Evolutionary conservation across 2,113 vertebrate species (phyloP).

Genomic region (Fregetta grallaria): DNA sequence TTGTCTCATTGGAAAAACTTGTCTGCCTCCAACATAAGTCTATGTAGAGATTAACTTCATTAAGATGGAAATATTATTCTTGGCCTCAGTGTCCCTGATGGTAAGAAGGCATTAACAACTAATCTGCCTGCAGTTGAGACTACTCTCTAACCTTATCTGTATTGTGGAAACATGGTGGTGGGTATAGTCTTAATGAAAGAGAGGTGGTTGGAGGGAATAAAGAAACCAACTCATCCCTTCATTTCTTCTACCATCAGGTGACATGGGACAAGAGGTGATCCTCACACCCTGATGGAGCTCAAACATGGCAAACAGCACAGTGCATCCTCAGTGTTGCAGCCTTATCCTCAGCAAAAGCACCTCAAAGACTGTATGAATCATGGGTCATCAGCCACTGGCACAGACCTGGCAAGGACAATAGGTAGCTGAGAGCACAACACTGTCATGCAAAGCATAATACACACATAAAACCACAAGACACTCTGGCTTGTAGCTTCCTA

Average conservation of each 20-base stretch:
- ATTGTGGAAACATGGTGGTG: background rate
- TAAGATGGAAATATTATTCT: background rate
- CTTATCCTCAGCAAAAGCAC: background rate
- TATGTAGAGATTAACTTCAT: background rate
- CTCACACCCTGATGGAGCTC: background rate
- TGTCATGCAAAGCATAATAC: background rate
- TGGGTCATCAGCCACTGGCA: background rate
- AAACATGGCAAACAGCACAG: background rate
- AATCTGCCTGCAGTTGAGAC: background rate
- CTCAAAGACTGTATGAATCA: background rate
- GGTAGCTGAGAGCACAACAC: background rate
- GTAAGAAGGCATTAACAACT: background rate
- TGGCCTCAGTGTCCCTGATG: background rate
- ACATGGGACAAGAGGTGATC: background rate
- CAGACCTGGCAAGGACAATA: background rate
- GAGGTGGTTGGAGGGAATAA: background rate
- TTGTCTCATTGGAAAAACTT: background rate
- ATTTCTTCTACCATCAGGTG: background rate
- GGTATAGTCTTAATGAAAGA: background rate
- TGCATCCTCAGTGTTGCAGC: background rate
- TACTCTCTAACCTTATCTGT: background rate
- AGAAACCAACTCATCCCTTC: background rate
- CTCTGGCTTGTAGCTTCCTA: background rate
- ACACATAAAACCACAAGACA: background rate
- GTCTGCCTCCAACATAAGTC: background rate